Percentiles rank a stretch among this genome's conserved stretches.
phyloP scores from a whole-genome alignment of 1,140 invertebrate species.

The Drosophila lowei region DNA sequence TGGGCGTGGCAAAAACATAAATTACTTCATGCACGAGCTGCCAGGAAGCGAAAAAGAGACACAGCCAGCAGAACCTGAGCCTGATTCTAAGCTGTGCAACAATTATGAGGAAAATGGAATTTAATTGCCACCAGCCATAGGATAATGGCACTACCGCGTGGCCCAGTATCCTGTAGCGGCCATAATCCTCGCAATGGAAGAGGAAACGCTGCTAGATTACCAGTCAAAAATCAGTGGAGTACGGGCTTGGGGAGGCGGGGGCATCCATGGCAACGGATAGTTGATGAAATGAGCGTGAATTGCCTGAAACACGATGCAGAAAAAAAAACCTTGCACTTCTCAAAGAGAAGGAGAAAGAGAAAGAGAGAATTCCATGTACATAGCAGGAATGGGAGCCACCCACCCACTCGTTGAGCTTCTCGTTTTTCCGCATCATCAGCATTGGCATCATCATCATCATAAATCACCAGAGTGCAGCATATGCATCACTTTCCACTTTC shows the following conservation, averaged over 20 bases:
- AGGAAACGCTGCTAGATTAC: neutral
- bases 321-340: conserved; percentile 19
- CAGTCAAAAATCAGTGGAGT: neutral
- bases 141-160: neutral
- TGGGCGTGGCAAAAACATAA: conserved; percentile 65
- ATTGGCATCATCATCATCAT: conserved; percentile 69
- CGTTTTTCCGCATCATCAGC: conserved; percentile 34
- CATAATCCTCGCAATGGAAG: conserved; percentile 5
- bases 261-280: conserved; percentile 10
- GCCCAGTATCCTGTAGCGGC: conserved; percentile 10
- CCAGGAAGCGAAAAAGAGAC: conserved; percentile 16
- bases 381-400: too few species aligned
- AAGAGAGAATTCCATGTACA: too few species aligned
- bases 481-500: conserved; percentile 72
- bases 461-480: conserved; percentile 76
- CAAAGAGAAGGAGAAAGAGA: neutral
- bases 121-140: conserved; percentile 38
- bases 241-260: too few species aligned
- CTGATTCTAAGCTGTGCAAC: conserved; percentile 39
- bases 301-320: conserved; percentile 29
- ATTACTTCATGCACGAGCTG: conserved; percentile 70
- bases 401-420: conserved; percentile 5
- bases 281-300: conserved; percentile 36
- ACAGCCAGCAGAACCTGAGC: too few species aligned
- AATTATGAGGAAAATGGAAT: conserved; percentile 68